A percentile compares a stretch with the other conserved stretches of the same genome.
phyloP scores from a whole-genome alignment of 1,140 invertebrate genomes.

The Phocides pigmalion region DNA sequence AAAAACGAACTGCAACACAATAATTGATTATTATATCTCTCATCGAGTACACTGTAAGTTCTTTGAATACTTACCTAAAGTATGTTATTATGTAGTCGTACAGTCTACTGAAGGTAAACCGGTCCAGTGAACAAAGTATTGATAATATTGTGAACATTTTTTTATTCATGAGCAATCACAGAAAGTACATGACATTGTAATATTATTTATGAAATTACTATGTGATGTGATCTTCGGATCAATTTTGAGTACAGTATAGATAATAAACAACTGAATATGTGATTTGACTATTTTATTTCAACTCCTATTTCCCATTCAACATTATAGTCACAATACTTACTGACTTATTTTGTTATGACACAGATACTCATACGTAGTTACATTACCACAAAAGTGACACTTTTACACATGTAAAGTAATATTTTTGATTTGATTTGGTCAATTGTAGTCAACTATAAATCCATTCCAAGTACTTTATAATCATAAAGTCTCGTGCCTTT shows the following conservation, averaged over 20 bases:
- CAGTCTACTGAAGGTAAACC: conserved; percentile 79
- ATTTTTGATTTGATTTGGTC: too few species aligned
- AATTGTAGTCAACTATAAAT: too few species aligned
- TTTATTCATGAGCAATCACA: conserved; percentile 83
- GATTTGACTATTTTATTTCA: conserved; percentile 69
- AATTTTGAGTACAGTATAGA: conserved; percentile 84
- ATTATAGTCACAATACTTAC: too few species aligned
- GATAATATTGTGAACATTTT: conserved; percentile 83
- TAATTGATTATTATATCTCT: conserved; percentile 75
- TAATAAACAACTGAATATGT: conserved; percentile 85
- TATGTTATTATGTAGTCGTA: conserved; percentile 78
- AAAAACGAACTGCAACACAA: conserved; percentile 81
- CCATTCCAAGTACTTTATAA: too few species aligned
- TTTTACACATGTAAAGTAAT: too few species aligned
- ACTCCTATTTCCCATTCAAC: conserved; percentile 19
- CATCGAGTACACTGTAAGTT: conserved; percentile 81
- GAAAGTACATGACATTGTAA: conserved; percentile 84
- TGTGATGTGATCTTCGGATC: conserved; percentile 85
- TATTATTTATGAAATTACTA: conserved; percentile 85
- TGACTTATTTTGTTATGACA: too few species aligned
- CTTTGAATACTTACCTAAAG: conserved; percentile 76
- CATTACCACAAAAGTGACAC: too few species aligned
- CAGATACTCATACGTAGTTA: too few species aligned
- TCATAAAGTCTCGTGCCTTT: too few species aligned
- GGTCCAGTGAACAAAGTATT: conserved; percentile 83